Base-by-base conservation (phyloP, 1,140 invertebrate species). In the Bombus waltoni region DNA sequence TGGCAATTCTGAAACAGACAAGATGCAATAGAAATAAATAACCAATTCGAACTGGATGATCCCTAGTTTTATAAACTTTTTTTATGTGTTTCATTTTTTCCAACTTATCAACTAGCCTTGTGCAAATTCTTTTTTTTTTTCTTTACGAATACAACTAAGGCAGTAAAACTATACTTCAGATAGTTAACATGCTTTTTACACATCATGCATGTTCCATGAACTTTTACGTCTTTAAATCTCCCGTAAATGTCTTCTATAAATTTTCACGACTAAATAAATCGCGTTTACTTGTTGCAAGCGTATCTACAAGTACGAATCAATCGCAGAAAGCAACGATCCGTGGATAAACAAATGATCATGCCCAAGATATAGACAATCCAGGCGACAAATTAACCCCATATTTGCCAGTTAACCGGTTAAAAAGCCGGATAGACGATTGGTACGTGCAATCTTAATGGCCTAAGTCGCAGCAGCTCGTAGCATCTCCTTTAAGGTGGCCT, bases 1-100 rank as follows among this genome's bases (percentile, higher is more conserved):
- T 90, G 97, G 97, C 93, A 97, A 95, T 96, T 97, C 97, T 97
- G 96, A 86, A 96, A 97, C 94, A 95, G 85, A 95, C 42, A 94
- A 83, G 94, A 77, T 77, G 66, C 87, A 68, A 84, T 18, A 75
- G 53, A n/a, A 11, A 68, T 57, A 74, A 86, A 15, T 57, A 79
- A 71, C 13, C 9, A 25, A 18, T 1, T 74, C 0, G 2, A 44
- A 47, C 28, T 15, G 0, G 1, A 72, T 1, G 25, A 40, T 40
- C 1, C 2, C 3, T 40, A 38, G 10, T 11, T 40, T 38, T 40
- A 32, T 38, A 66, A 35, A 22, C 0, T 1, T 6, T 70, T 70
- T 18, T 40, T 4, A 10, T 3, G 13, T 6, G 1, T 25, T 35
- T 68, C 32, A 22, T 25, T 10, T 10, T 38, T 28, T 28, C 8